These are phyloP conservation scores for Hecatera dysodea DNA, from an alignment of 2,888 invertebrate species.

Conservation along the genomic window DNA sequence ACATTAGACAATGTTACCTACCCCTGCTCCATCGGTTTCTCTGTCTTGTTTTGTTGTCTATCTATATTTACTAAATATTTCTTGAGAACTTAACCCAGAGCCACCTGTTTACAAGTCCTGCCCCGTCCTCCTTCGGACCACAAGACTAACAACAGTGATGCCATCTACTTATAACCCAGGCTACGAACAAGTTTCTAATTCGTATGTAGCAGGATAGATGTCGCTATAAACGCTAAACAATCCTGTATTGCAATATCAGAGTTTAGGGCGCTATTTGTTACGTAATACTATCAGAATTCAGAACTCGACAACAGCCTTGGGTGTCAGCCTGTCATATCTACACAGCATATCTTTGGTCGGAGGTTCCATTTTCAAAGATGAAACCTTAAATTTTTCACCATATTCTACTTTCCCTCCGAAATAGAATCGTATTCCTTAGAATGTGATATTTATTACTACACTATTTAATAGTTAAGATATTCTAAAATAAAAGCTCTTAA, in stretches of 20 bases:
- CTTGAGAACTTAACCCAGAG: neutral
- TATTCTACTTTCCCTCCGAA: too few species aligned
- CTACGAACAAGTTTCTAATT: neutral
- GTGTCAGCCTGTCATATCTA: neutral
- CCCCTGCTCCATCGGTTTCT: too few species aligned
- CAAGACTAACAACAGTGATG: neutral
- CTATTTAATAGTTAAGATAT: too few species aligned
- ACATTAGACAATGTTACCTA: neutral
- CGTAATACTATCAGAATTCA: neutral
- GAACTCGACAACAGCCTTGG: neutral
- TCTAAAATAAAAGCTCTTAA: too few species aligned
- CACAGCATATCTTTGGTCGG: neutral
- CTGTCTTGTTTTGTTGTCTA: too few species aligned
- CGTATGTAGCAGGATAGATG: conserved; percentile 2
- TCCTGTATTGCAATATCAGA: neutral
- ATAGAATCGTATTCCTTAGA: too few species aligned
- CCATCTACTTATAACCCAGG: conserved; percentile 7
- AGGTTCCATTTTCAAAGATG: neutral
- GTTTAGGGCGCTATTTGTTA: neutral
- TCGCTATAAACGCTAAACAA: neutral
- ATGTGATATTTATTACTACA: too few species aligned
- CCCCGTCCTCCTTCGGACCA: neutral
- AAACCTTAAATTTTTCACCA: neutral
- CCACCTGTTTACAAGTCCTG: neutral
- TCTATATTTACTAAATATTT: too few species aligned